Percentiles rank a stretch among this genome's conserved stretches.
phyloP scores from a whole-genome alignment of 2,113 vertebrate genomes.

The Otocyon megalotis region DNA sequence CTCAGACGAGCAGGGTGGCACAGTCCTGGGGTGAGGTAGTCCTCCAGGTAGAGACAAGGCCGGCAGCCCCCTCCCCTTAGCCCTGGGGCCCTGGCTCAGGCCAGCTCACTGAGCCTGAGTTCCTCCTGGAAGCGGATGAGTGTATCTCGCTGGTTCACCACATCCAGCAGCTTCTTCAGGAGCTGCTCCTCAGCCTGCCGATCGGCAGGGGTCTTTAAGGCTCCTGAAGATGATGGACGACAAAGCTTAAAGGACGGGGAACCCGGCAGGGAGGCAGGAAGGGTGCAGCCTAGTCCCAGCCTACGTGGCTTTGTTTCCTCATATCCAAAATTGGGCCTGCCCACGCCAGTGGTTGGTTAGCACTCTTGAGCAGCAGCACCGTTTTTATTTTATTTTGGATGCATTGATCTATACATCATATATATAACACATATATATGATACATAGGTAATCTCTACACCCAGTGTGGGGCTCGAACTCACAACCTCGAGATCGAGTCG shows the following conservation, averaged over 20 bases:
- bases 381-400: neutral
- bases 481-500: neutral
- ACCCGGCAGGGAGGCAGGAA: neutral
- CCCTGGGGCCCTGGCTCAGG: neutral
- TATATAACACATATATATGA: neutral
- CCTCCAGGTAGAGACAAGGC: neutral
- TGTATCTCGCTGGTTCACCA: conserved; percentile 93
- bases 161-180: conserved; percentile 91
- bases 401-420: neutral
- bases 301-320: neutral
- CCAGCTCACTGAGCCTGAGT: conserved; percentile 92
- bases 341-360: neutral
- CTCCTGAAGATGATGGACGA: conserved; percentile 83
- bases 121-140: conserved; percentile 94
- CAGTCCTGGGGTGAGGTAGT: neutral
- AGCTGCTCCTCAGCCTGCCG: conserved; percentile 86
- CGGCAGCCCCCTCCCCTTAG: conserved; percentile 21
- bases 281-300: neutral
- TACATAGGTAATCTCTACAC: neutral
- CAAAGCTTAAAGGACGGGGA: neutral
- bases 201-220: conserved; percentile 88
- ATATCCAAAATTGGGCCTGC: neutral
- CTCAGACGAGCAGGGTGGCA: neutral
- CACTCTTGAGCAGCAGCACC: neutral
- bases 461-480: neutral